Percentiles rank a stretch among this genome's conserved stretches.
phyloP scores from a whole-genome alignment of 2,113 vertebrate genomes.

The Sylvicapra grimmia region DNA sequence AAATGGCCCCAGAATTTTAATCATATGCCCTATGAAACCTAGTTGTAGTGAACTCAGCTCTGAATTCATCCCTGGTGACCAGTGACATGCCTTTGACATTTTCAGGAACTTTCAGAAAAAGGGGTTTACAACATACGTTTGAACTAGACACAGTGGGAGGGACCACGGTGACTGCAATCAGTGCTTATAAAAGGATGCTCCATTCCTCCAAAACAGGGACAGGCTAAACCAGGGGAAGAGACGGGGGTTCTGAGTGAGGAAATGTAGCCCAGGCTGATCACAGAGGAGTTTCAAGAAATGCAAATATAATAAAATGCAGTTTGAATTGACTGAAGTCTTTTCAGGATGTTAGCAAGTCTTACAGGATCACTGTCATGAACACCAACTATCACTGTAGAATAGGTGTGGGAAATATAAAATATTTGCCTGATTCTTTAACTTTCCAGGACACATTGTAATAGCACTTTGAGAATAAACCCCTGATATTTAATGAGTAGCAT shows the following conservation, averaged over 20 bases:
- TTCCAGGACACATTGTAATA: not conserved
- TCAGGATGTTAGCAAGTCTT: not conserved
- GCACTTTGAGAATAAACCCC: not conserved
- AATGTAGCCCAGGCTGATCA: not conserved
- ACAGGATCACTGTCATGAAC: not conserved
- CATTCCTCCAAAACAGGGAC: not conserved
- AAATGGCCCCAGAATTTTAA: not conserved
- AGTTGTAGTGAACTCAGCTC: not conserved
- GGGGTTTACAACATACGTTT: not conserved
- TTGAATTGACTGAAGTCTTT: not conserved
- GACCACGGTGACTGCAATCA: fast-evolving
- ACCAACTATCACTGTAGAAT: not conserved
- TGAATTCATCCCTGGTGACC: not conserved
- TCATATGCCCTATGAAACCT: not conserved
- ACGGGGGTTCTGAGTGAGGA: not conserved
- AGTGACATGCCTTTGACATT: not conserved
- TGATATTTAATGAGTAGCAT: not conserved
- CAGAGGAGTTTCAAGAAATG: not conserved
- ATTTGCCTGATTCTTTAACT: not conserved
- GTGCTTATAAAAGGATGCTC: fast-evolving
- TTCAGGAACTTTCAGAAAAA: not conserved
- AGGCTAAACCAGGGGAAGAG: not conserved
- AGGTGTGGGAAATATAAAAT: not conserved
- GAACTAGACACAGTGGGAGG: not conserved
- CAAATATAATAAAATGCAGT: not conserved